Conservation (phyloP, 2,888 invertebrate genomes). For the Teleogryllus oceanicus region DNA sequence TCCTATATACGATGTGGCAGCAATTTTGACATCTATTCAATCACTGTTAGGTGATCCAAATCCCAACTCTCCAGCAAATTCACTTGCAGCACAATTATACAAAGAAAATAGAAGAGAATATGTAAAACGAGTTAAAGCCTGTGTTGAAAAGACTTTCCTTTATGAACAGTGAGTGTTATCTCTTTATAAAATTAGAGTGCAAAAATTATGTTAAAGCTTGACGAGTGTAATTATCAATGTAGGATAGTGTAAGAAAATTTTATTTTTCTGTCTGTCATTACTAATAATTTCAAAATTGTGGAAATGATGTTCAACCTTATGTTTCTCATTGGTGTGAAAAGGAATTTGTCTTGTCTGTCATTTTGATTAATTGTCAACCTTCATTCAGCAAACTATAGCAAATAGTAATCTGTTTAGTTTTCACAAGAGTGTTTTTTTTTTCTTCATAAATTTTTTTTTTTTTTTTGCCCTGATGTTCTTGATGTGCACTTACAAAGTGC, state of each 20-base stretch:
- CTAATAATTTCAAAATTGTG: too few species aligned
- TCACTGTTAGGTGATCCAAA: conserved; percentile 99
- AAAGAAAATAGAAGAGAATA: conserved; percentile 99
- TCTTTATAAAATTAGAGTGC: conserved; percentile 40
- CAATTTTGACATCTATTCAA: conserved; percentile 99
- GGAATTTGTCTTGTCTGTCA: too few species aligned
- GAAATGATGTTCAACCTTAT: too few species aligned
- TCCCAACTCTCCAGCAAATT: conserved; percentile 99
- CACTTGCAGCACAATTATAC: conserved; percentile 98
- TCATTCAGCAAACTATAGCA: too few species aligned
- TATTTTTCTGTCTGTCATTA: too few species aligned
- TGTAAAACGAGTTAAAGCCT: conserved; percentile 98
- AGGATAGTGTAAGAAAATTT: background rate
- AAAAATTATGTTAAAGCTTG: conserved; percentile 24
- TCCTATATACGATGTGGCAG: conserved; percentile 99
- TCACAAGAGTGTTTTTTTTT: too few species aligned
- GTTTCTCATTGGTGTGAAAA: too few species aligned
- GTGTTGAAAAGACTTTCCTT: conserved; percentile 99
- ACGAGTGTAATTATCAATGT: background rate
- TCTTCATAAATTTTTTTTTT: too few species aligned
- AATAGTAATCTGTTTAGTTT: too few species aligned
- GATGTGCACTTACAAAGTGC: too few species aligned
- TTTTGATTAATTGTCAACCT: too few species aligned
- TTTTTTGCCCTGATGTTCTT: too few species aligned
- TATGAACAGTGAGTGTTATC: conserved; percentile 63